Conservation (phyloP, 2,113 vertebrate genomes). For the Megaceryle torquata region DNA sequence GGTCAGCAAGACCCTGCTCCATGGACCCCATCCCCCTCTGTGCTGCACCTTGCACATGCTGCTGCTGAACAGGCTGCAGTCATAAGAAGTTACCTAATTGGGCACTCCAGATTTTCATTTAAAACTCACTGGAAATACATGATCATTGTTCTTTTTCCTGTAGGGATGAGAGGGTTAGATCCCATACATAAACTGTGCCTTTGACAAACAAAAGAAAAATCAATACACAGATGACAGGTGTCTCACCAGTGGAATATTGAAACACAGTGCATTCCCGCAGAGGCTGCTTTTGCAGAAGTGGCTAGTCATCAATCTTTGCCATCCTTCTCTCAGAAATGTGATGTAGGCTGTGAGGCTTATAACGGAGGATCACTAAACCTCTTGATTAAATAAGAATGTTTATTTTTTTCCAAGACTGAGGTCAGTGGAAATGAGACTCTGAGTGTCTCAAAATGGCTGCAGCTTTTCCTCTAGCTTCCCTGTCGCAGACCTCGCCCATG, state of each 20-base stretch:
- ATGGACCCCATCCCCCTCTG: not conserved
- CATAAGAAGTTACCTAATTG: not conserved
- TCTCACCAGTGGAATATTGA: not conserved
- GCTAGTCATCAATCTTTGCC: not conserved
- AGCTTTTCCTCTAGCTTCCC: not conserved
- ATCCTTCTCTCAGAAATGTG: not conserved
- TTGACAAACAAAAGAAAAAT: slow-evolving; percentile 34
- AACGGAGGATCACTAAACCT: not conserved
- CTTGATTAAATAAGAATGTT: not conserved
- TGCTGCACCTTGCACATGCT: no score
- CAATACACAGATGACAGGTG: not conserved
- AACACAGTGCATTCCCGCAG: not conserved
- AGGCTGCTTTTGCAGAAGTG: not conserved
- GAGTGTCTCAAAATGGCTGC: not conserved
- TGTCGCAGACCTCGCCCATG: rapidly evolving
- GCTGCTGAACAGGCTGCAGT: not conserved
- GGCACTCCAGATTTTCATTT: slow-evolving; percentile 12
- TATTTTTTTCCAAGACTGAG: not conserved
- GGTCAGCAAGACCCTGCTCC: not conserved
- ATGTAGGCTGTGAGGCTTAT: not conserved
- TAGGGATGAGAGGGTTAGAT: slow-evolving; percentile 4
- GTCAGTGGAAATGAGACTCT: not conserved
- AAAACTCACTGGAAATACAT: slow-evolving; percentile 6
- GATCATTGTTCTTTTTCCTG: slow-evolving; percentile 22
- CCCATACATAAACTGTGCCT: not conserved